phyloP scores from a whole-genome alignment of 1,140 invertebrate species.

The Lineus longissimus region DNA sequence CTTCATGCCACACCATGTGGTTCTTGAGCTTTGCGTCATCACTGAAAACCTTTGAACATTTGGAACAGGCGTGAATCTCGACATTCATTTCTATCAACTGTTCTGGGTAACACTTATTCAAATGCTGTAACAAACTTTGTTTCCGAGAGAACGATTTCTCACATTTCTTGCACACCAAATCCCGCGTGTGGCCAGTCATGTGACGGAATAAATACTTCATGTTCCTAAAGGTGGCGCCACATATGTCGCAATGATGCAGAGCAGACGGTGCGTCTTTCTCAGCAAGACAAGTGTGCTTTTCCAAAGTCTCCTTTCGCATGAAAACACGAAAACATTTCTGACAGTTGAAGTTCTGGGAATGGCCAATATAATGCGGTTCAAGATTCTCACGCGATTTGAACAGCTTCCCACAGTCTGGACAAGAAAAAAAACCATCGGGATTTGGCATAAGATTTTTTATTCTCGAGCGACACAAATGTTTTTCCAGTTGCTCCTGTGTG shows the following conservation, averaged over 20 bases:
- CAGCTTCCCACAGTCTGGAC: slow-evolving; percentile 26
- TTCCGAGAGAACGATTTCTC: slow-evolving; percentile 43
- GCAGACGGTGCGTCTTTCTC: slow-evolving; percentile 6
- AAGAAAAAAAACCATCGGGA: slow-evolving; percentile 18
- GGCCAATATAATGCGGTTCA: slow-evolving; percentile 22
- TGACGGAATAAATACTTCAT: slow-evolving; percentile 56
- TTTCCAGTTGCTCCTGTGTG: too few relatives aligned
- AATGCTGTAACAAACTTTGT: slow-evolving; percentile 42
- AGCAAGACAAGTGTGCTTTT: slow-evolving; percentile 21
- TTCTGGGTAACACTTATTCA: slow-evolving; percentile 39
- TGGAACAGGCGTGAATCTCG: slow-evolving; percentile 28
- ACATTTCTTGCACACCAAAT: slow-evolving; percentile 53
- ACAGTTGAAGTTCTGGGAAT: slow-evolving; percentile 24
- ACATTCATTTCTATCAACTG: slow-evolving; percentile 27
- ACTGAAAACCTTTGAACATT: slow-evolving; percentile 33
- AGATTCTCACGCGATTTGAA: slow-evolving; percentile 24
- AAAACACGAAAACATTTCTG: slow-evolving; percentile 25
- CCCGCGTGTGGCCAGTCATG: slow-evolving; percentile 58
- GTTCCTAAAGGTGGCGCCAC: slow-evolving; percentile 55
- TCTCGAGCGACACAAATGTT: too few relatives aligned
- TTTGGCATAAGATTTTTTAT: too few relatives aligned
- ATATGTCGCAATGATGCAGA: slow-evolving; percentile 56
- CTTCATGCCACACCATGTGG: slow-evolving; percentile 51
- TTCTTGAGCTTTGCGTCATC: slow-evolving; percentile 36
- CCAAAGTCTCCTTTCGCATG: slow-evolving; percentile 9